Evolutionary conservation across 1,140 invertebrate genomes (phyloP).

Genomic region (Argopecten irradians): DNA sequence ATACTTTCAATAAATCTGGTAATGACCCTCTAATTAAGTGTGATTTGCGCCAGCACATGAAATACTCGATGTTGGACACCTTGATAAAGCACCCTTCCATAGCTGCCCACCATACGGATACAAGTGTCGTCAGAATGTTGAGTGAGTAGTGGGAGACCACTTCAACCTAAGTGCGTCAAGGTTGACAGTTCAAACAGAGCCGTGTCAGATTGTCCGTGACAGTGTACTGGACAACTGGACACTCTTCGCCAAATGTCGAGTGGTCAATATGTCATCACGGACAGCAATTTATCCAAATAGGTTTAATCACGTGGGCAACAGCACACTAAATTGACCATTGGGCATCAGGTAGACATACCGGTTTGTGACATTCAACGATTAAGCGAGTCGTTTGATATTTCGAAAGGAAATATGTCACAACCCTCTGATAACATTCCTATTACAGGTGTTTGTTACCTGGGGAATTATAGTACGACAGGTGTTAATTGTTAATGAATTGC

Average conservation of each 20-base stretch:
- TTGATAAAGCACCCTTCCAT: background rate
- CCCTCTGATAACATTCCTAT: background rate
- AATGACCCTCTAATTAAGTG: too few species aligned
- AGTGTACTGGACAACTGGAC: background rate
- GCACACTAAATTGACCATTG: background rate
- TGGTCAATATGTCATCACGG: conserved; percentile 14
- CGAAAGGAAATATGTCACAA: background rate
- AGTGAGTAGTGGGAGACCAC: background rate
- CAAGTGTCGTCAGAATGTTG: background rate
- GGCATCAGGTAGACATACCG: background rate
- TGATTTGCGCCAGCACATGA: too few species aligned
- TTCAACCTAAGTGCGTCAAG: background rate
- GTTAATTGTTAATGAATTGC: too few species aligned
- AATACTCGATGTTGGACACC: too few species aligned
- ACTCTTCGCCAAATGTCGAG: background rate
- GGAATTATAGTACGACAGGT: background rate
- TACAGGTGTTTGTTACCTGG: background rate
- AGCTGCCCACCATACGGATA: background rate
- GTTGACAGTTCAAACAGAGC: background rate
- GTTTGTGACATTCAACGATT: background rate
- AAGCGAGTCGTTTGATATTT: background rate
- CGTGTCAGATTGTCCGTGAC: conserved; percentile 14
- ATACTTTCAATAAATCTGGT: too few species aligned
- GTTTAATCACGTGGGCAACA: background rate
- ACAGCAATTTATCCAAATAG: background rate